Base-by-base conservation (phyloP, 2,888 invertebrate species). In the Branchipolynoe longqiensis region DNA sequence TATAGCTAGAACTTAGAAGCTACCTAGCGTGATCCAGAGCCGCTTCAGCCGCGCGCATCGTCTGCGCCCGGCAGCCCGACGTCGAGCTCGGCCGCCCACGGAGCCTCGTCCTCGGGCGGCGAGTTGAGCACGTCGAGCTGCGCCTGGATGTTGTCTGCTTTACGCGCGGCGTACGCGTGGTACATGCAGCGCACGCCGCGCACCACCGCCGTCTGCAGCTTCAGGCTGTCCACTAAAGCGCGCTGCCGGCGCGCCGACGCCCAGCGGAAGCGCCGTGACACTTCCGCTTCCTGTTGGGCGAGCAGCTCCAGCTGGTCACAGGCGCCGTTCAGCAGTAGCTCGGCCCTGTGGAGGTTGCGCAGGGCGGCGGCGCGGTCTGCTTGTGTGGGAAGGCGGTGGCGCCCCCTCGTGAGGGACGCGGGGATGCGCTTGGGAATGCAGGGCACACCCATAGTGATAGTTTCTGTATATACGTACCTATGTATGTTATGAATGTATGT, bases 261-360 rank as follows among this genome's bases (percentile, higher is more conserved):
- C 54, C 78, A 31, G 6, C 25, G 48, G 28, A 31, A 28, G 28
- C 78, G 78, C 48, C 25, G 48, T 6, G 22, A 28, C 12, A 78
- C 48, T 6, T n/a, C 12, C 6, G 25, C 54, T 28, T 78, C 78
- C 1, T 28, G 48, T 48, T 33, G 22, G 28, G 25, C 48, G 6
- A 78, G 1, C 4, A 41, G 28, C 78, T 78, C 78, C 48, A 78
- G 40, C 48, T 78, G 48, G 48, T 78, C 78, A 31, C 78, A 78
- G 12, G 78, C 78, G n/a, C 28, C 0, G 48, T 78, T 2, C 8
- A 78, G 78, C 0, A 41, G 54, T 14, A 41, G 41, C 28, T 78
- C 78, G 1, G 78, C n/a, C 31, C 31, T 48, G 48, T 78, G 41
- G 78, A 78, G 48, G 8, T 69, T 6, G 36, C 14, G 3, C 22